A percentile compares a stretch with the other conserved stretches of the same genome.
These are phyloP conservation scores for Sporophila hypoxantha DNA, from an alignment of 2,113 vertebrate species.

Conservation along the genomic window DNA sequence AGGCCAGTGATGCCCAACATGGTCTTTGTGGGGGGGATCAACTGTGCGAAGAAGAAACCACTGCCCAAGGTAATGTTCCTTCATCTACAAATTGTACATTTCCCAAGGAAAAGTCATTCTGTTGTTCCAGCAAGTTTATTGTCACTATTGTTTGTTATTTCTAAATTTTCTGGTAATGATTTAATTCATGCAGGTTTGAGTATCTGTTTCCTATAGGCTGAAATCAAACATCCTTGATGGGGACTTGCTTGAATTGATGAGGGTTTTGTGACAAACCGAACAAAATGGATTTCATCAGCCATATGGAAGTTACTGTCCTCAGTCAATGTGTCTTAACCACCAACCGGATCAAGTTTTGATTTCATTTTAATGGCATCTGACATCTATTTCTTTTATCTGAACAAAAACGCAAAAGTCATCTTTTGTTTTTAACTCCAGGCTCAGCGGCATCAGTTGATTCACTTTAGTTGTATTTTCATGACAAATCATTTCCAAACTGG, in stretches of 20 bases:
- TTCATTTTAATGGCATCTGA: neutral
- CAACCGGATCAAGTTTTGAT: neutral
- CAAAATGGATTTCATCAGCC: neutral
- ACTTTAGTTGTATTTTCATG: no score
- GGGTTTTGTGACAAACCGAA: neutral
- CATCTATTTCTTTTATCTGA: neutral
- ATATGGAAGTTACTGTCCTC: neutral
- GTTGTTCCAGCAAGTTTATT: no score
- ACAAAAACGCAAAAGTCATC: neutral
- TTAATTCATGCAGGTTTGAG: neutral
- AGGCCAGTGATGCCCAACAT: no score
- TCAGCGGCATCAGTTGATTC: neutral
- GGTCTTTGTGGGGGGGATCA: neutral
- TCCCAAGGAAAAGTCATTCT: no score
- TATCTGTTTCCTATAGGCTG: neutral
- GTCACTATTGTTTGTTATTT: no score
- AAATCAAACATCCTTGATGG: neutral
- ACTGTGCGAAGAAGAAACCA: conserved; percentile 23
- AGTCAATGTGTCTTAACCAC: neutral
- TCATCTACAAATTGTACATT: no score
- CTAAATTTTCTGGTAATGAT: neutral
- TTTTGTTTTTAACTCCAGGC: neutral
- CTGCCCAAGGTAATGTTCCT: conserved; percentile 39
- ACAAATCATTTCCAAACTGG: neutral
- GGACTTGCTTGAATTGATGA: neutral